A percentile compares a stretch with the other conserved stretches of the same genome.
These are phyloP conservation scores for Saccostrea echinata DNA, from an alignment of 1,140 invertebrate species.

Conservation along the genomic window DNA sequence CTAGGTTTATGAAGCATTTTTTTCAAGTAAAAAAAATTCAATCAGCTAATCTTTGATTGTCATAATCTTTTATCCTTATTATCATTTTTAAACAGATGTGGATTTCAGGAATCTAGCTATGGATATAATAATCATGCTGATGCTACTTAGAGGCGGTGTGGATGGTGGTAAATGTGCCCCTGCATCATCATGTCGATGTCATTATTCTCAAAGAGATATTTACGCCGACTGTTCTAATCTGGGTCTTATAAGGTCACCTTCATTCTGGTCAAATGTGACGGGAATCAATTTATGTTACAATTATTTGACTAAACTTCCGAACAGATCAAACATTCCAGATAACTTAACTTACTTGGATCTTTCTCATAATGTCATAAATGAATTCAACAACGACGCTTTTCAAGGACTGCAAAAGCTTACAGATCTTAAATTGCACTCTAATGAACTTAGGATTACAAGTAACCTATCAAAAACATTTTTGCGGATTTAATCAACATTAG, in stretches of 20 bases:
- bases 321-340: not conserved
- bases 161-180: too few species aligned
- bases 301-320: not conserved
- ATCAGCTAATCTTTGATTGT: too few species aligned
- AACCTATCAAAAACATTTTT: not conserved
- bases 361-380: not conserved
- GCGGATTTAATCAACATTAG: not conserved
- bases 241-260: not conserved
- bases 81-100: too few species aligned
- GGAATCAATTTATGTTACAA: not conserved
- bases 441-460: not conserved
- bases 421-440: not conserved
- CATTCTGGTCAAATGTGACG: not conserved
- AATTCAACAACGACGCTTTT: not conserved
- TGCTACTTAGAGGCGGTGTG: too few species aligned
- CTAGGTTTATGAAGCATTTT: too few species aligned
- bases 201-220: not conserved
- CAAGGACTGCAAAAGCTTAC: not conserved
- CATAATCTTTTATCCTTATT: too few species aligned
- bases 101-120: too few species aligned
- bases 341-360: not conserved
- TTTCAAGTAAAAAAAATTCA: too few species aligned
- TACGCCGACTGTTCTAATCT: not conserved
- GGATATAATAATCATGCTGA: too few species aligned
- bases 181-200: too few species aligned